phyloP scores from a whole-genome alignment of 2,113 vertebrate species.

The Ciconia maguari region DNA sequence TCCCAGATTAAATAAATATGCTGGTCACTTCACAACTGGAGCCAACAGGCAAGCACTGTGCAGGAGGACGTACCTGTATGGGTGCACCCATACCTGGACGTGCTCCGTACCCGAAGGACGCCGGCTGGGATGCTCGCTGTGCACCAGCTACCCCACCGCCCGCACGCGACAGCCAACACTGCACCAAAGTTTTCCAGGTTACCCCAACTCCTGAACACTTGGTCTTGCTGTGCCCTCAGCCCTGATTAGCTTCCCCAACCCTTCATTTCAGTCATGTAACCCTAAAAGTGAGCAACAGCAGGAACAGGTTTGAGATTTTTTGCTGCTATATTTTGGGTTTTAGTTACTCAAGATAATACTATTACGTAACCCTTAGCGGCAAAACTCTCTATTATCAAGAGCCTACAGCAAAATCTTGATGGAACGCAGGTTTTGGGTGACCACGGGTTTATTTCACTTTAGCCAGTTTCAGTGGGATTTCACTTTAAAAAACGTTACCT shows the following conservation, averaged over 20 bases:
- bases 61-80: no score
- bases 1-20: neutral
- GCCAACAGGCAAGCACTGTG: neutral
- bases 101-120: no score
- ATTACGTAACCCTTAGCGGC: neutral
- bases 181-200: neutral
- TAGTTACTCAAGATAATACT: neutral
- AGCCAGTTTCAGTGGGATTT: neutral
- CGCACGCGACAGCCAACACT: accelerated
- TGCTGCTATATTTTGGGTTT: neutral
- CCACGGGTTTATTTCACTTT: neutral
- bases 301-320: neutral
- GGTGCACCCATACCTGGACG: no score
- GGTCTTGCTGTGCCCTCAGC: neutral
- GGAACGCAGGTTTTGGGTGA: neutral
- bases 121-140: neutral
- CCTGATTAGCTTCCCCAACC: neutral
- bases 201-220: neutral
- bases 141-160: neutral
- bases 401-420: neutral
- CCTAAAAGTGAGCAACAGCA: neutral
- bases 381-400: neutral
- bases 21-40: neutral
- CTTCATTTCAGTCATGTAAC: neutral
- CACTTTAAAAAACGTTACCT: neutral